These are phyloP conservation scores for Formica selysi DNA, from an alignment of 1,140 invertebrate species.

Conservation along the genomic window DNA sequence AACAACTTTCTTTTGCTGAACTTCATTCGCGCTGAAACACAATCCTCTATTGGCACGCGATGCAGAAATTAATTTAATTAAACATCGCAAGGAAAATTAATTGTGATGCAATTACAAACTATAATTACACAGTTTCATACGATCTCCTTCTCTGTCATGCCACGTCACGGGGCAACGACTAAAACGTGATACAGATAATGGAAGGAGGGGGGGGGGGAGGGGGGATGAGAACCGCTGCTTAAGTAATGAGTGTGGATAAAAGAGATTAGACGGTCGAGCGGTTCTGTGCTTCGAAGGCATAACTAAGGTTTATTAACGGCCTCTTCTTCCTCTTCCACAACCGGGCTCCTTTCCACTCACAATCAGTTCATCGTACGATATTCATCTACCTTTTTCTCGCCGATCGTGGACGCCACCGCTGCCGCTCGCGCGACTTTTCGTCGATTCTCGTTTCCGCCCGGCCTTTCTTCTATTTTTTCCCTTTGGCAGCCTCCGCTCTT, in stretches of 20 bases:
- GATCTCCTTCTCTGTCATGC: background rate
- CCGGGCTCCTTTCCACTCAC: conserved; percentile 35
- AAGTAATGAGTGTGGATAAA: conserved; percentile 83
- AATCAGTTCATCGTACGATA: conserved; percentile 55
- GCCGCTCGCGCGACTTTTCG: conserved; percentile 35
- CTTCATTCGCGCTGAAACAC: conserved; percentile 15
- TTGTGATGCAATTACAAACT: conserved; percentile 17
- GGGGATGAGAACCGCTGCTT: conserved; percentile 74
- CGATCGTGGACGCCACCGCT: background rate
- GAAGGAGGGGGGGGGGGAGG: background rate
- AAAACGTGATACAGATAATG: background rate
- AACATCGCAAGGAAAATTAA: conserved; percentile 21
- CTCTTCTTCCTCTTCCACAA: conserved; percentile 33
- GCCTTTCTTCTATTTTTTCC: conserved; percentile 44
- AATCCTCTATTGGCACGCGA: conserved; percentile 30
- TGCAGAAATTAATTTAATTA: conserved; percentile 57
- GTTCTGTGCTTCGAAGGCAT: conserved; percentile 74
- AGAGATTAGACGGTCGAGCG: conserved; percentile 80
- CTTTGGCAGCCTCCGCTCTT: conserved; percentile 40
- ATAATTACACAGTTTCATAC: conserved; percentile 11
- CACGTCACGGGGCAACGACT: background rate
- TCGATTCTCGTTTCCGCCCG: conserved; percentile 24
- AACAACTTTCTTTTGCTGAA: conserved; percentile 34
- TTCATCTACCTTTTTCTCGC: conserved; percentile 35
- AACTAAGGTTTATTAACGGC: conserved; percentile 81